Evolutionary conservation across 2,113 vertebrate genomes (phyloP).

Genomic region (Embiotoca jacksoni): DNA sequence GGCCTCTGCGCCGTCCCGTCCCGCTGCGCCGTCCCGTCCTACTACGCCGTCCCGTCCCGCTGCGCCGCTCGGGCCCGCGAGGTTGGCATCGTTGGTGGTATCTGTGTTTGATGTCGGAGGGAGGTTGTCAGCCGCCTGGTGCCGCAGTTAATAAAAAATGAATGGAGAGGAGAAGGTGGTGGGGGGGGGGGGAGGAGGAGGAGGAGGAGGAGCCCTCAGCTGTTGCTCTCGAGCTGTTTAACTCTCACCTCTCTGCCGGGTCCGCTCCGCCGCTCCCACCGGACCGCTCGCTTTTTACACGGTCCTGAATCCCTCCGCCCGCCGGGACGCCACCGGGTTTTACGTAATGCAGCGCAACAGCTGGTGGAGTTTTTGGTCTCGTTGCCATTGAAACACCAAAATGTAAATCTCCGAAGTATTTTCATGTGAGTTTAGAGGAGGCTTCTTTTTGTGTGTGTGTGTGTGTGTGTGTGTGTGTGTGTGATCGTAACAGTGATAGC

Average conservation of each 20-base stretch:
- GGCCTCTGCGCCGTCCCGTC: background rate
- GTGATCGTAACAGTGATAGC: background rate
- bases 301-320: constrained; percentile 63
- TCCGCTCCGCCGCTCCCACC: constrained; percentile 50
- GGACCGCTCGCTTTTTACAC: constrained; percentile 33
- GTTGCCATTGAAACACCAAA: constrained; percentile 38
- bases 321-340: constrained; percentile 62
- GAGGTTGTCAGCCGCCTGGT: constrained; percentile 62
- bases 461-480: too few relatives aligned
- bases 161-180: constrained; percentile 53
- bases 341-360: constrained; percentile 67
- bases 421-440: constrained; percentile 10
- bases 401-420: constrained; percentile 31
- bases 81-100: constrained; percentile 35
- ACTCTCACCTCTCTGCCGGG: constrained; percentile 72
- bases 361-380: constrained; percentile 61
- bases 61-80: background rate
- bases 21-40: background rate
- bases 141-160: constrained; percentile 86
- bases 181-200: constrained; percentile 61
- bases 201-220: constrained; percentile 69
- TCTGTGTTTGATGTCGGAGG: constrained; percentile 51
- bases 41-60: background rate
- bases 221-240: constrained; percentile 70
- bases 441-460: too few relatives aligned